These are phyloP conservation scores for Euura lappo DNA, from an alignment of 1,140 invertebrate genomes.

Conservation along the genomic window DNA sequence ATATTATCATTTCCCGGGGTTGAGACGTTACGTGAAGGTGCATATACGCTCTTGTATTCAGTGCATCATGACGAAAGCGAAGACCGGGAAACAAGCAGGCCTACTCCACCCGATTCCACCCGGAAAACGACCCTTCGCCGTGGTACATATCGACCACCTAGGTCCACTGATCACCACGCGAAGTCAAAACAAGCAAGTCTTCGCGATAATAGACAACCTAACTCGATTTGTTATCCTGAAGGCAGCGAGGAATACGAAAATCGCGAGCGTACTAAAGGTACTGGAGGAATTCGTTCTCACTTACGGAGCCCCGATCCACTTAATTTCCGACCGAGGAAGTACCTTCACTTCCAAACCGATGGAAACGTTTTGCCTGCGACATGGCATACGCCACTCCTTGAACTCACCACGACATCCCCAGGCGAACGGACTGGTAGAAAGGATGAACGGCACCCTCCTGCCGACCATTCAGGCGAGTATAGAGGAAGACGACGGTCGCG, in stretches of 20 bases:
- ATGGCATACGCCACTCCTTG: slow-evolving; percentile 34
- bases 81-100: slow-evolving; percentile 21
- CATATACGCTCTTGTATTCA: slow-evolving; percentile 23
- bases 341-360: slow-evolving; percentile 38
- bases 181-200: slow-evolving; percentile 19
- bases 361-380: slow-evolving; percentile 28
- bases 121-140: slow-evolving; percentile 22
- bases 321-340: slow-evolving; percentile 40
- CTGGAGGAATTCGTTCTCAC: slow-evolving; percentile 20
- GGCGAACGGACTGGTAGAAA: slow-evolving; percentile 37
- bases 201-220: slow-evolving; percentile 25
- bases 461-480: slow-evolving; percentile 13
- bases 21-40: slow-evolving; percentile 20
- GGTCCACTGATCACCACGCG: slow-evolving; percentile 19
- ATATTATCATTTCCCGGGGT: slow-evolving; percentile 27
- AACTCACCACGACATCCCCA: slow-evolving; percentile 38
- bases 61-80: slow-evolving; percentile 19
- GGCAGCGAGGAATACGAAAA: slow-evolving; percentile 14
- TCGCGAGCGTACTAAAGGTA: slow-evolving; percentile 4
- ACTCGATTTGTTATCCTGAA: slow-evolving; percentile 20
- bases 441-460: slow-evolving; percentile 22
- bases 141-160: slow-evolving; percentile 28
- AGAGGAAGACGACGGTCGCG: background rate
- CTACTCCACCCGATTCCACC: slow-evolving; percentile 30
- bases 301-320: slow-evolving; percentile 29